Percentiles rank a stretch among this genome's conserved stretches.
These are phyloP conservation scores for Drosophila multiciliata DNA, from an alignment of 2,888 invertebrate species.

Conservation along the genomic window DNA sequence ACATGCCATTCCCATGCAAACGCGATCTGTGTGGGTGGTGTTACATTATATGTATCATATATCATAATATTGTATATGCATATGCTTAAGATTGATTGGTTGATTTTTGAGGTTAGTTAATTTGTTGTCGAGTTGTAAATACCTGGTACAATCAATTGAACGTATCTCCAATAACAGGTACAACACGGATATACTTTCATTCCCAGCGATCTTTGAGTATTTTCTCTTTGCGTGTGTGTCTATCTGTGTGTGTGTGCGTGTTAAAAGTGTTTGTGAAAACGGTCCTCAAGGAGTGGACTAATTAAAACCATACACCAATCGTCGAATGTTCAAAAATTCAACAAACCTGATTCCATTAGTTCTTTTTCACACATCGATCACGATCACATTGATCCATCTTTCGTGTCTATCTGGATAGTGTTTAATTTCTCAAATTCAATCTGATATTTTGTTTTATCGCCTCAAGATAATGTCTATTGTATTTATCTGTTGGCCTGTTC, in stretches of 20 bases:
- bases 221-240: slow-evolving; percentile 12
- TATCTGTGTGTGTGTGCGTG: slow-evolving; percentile 15
- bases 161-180: slow-evolving; percentile 57
- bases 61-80: slow-evolving; percentile 36
- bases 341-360: slow-evolving; percentile 49
- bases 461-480: not conserved
- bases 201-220: slow-evolving; percentile 46
- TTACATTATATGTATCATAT: slow-evolving; percentile 26
- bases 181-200: slow-evolving; percentile 46
- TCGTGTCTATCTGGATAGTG: not conserved
- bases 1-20: slow-evolving; percentile 62
- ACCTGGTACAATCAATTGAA: slow-evolving; percentile 61
- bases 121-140: slow-evolving; percentile 52
- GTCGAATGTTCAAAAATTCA: slow-evolving; percentile 39
- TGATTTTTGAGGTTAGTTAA: slow-evolving; percentile 44
- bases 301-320: slow-evolving; percentile 35
- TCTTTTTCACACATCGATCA: slow-evolving; percentile 20
- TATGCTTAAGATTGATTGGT: slow-evolving; percentile 28
- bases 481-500: slow-evolving; percentile 1
- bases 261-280: slow-evolving; percentile 11
- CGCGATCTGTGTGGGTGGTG: slow-evolving; percentile 41
- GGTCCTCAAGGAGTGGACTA: slow-evolving; percentile 10
- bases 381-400: slow-evolving; percentile 2
- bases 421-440: not conserved
- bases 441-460: not conserved